phyloP scores from a whole-genome alignment of 2,113 vertebrate species.

The Calyptommatus sinebrachiatus region DNA sequence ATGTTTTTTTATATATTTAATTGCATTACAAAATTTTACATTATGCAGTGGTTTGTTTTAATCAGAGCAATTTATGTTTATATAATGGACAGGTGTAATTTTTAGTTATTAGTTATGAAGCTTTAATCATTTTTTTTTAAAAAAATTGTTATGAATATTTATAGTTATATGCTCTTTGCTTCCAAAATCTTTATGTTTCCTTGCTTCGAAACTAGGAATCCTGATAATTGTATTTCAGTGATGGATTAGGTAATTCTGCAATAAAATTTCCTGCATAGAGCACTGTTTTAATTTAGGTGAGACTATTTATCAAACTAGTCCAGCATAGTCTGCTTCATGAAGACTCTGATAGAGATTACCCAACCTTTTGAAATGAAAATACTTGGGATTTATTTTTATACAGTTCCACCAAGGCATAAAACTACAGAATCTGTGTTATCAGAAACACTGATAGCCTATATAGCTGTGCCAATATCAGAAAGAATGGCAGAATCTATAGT shows the following conservation, averaged over 20 bases:
- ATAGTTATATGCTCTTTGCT: no score
- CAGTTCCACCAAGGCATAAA: not conserved
- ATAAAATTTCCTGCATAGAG: not conserved
- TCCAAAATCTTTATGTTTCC: not conserved
- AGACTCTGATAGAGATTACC: not conserved
- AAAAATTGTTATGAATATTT: no score
- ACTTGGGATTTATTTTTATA: not conserved
- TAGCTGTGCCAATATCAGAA: no score
- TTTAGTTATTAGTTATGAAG: no score
- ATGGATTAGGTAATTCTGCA: not conserved
- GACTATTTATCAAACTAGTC: not conserved
- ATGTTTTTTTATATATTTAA: no score
- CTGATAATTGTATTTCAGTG: not conserved
- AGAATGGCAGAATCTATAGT: no score
- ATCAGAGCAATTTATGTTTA: no score
- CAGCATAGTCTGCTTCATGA: not conserved
- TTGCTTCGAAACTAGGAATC: not conserved
- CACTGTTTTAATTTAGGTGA: not conserved
- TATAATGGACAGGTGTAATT: no score
- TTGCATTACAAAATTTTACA: no score
- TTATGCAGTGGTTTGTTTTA: no score
- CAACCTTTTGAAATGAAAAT: not conserved
- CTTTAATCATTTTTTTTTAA: no score
- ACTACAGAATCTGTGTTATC: not conserved
- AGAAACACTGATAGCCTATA: no score